phyloP scores from a whole-genome alignment of 1,140 invertebrate genomes.

The Hormaphis cornu region DNA sequence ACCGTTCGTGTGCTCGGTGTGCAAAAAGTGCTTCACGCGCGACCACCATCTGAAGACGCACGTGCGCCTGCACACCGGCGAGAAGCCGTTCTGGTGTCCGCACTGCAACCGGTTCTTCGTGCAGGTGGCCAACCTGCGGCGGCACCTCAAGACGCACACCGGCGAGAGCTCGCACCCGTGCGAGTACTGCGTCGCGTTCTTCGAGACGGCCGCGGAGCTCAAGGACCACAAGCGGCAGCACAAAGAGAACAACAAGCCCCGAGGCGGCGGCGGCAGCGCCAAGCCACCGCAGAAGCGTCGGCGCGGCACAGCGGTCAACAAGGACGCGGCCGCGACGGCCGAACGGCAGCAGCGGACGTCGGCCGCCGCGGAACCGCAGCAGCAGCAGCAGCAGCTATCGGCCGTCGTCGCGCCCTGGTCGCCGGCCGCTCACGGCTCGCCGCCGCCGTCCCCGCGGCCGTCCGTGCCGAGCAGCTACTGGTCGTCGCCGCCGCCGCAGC shows the following conservation, averaged over 20 bases:
- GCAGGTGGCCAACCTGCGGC: conserved; percentile 84
- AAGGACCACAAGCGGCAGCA: conserved; percentile 83
- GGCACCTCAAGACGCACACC: conserved; percentile 89
- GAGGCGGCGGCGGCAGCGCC: conserved; percentile 65
- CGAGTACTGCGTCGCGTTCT: conserved; percentile 75
- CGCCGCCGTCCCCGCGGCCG: conserved; percentile 5
- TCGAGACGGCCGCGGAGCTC: conserved; percentile 64
- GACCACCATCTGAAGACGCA: conserved; percentile 92
- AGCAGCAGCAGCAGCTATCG: too few relatives aligned
- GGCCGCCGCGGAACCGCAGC: conserved; percentile 40
- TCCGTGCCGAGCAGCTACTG: not conserved
- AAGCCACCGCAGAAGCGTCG: conserved; percentile 59
- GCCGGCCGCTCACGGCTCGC: conserved; percentile 37
- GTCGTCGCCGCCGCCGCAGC: conserved; percentile 10
- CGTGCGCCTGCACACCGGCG: conserved; percentile 83
- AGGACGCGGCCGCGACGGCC: conserved; percentile 38
- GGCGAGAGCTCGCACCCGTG: conserved; percentile 90
- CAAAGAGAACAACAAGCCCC: conserved; percentile 74
- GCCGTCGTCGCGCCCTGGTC: conserved; percentile 36
- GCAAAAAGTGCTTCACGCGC: conserved; percentile 90
- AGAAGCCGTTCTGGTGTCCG: conserved; percentile 84
- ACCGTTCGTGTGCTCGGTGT: conserved; percentile 89
- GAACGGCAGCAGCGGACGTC: conserved; percentile 39
- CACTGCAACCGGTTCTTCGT: conserved; percentile 88
- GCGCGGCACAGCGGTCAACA: conserved; percentile 39